Evolutionary conservation across 2,797 vertebrate genomes (phyloP), one percentile per base, ranked within the genome.

Genomic region (Alauda arvensis): DNA sequence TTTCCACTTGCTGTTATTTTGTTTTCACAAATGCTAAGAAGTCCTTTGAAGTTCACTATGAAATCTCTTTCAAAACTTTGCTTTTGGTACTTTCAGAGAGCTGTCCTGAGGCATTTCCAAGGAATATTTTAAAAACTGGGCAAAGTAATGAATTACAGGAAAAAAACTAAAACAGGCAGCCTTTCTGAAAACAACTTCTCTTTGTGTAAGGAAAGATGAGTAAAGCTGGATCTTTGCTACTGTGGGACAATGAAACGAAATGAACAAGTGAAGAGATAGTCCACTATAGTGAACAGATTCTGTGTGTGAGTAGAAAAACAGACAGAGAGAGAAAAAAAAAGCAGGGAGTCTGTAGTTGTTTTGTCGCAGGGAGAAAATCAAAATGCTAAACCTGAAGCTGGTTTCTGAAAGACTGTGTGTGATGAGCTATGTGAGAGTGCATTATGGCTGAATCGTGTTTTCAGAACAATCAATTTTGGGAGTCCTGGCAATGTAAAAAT

Each of bases 341-440:
- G 2, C 9, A 43, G 23, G 10, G 15, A 55, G 7, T 29, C 20
- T 78, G 65, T 63, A 83, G 16, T 12, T 59, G 23, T 76, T 93
- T 93, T 88, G 33, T 77, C 53, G 67, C 9, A 31, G 45, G 24
- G 18, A 55, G 12, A 66, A 90, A 90, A 87, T 67, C 49, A 63
- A 93, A 85, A 87, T 43, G n/a, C 52, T 87, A 74, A 92, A 94
- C 12, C 29, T 81, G 52, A 86, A 69, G 57, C 19, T 40, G 33
- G 49, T 79, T 90, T 67, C 66, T 91, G 68, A 94, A 91, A 70
- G 39, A 31, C 6, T 48, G 28, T 33, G 26, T 78, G 57, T 49
- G 84, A 48, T 28, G 53, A 53, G 37, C 43, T 15, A 7, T 24
- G 48, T 52, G 60, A 57, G 74, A 69, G 6, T 6, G 6, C 31